These are phyloP conservation scores for Alaudala cheleensis DNA, from an alignment of 2,113 vertebrate species.

Conservation along the genomic window DNA sequence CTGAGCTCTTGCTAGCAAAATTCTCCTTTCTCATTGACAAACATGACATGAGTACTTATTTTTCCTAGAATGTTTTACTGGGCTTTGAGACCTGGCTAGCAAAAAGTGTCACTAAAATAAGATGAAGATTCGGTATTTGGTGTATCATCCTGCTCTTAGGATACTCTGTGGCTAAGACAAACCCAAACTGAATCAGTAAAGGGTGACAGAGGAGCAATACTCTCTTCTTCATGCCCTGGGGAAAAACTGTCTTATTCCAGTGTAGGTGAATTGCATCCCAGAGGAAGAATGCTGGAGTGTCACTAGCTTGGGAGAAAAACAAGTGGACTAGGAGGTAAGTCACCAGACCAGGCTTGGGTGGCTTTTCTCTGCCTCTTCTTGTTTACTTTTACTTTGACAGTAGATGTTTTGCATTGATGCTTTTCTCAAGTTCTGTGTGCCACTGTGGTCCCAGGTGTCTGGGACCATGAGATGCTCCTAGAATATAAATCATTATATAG, in stretches of 20 bases:
- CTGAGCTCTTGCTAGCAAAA: background rate
- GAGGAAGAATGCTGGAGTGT: background rate
- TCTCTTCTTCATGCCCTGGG: background rate
- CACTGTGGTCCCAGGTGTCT: background rate
- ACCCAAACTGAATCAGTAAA: background rate
- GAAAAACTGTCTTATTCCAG: background rate
- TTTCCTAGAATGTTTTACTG: background rate
- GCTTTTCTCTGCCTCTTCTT: background rate
- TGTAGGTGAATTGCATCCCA: background rate
- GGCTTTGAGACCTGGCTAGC: background rate
- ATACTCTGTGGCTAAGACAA: background rate
- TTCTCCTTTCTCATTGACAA: background rate
- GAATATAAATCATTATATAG: background rate
- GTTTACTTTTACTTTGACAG: background rate
- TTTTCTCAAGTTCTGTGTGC: background rate
- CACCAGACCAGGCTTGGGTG: background rate
- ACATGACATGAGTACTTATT: background rate
- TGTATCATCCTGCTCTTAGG: background rate
- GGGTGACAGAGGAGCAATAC: background rate
- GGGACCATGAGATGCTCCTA: background rate
- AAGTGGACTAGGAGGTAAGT: too few species aligned
- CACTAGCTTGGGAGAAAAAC: background rate
- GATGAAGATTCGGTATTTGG: background rate
- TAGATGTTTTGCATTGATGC: background rate
- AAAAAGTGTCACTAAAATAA: background rate